phyloP scores from a whole-genome alignment of 2,888 invertebrate species.

The Xestia c-nigrum region DNA sequence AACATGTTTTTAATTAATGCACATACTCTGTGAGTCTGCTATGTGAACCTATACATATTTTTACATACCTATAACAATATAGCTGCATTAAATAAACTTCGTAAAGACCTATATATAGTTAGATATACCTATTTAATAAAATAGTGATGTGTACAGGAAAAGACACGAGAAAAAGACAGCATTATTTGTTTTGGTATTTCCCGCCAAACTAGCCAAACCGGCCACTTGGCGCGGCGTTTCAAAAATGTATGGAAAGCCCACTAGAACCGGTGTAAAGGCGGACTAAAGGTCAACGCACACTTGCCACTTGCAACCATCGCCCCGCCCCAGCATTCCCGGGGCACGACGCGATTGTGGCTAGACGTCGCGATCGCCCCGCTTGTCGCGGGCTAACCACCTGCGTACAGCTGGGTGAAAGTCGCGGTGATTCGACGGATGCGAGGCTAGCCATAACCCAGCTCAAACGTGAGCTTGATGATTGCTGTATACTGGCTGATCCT shows the following conservation, averaged over 20 bases:
- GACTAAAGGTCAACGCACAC: not conserved
- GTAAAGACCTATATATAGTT: not conserved
- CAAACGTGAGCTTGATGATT: not conserved
- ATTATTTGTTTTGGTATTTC: conserved; percentile 45
- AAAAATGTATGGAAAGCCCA: conserved; percentile 21
- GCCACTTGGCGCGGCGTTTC: conserved; percentile 20
- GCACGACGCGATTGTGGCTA: not conserved
- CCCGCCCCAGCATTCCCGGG: not conserved
- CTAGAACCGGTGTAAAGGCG: conserved; percentile 36
- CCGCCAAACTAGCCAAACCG: conserved; percentile 56
- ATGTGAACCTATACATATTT: conserved; percentile 28
- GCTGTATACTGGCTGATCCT: not conserved
- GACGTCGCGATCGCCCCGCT: not conserved
- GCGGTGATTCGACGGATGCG: not conserved
- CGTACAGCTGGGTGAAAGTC: not conserved
- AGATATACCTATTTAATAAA: conserved; percentile 8
- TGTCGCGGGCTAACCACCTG: not conserved
- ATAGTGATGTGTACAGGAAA: conserved; percentile 48
- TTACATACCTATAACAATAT: conserved; percentile 16
- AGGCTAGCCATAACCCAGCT: not conserved
- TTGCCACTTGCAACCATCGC: not conserved
- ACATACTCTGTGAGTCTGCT: not conserved
- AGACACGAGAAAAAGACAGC: conserved; percentile 36
- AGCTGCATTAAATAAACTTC: conserved; percentile 6
- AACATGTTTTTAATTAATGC: not conserved